Percentiles rank a stretch among this genome's conserved stretches.
Evolutionary conservation across 2,888 invertebrate species (phyloP).

Genomic region (Drosophila mayaguana): DNA sequence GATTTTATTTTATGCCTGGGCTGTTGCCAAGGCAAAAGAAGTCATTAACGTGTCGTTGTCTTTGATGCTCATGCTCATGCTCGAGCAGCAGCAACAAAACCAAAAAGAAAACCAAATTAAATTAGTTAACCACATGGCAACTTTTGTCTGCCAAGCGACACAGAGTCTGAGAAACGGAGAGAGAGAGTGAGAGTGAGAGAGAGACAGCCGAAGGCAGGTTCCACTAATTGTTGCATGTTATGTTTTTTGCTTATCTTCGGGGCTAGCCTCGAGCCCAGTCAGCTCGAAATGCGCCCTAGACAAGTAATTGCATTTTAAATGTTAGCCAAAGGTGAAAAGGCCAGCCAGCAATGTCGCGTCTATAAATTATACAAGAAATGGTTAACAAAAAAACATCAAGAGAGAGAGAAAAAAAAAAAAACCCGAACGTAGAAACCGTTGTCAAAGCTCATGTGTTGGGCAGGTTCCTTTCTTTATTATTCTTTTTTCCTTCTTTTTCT

Average conservation of each 20-base stretch:
- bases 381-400: conserved; percentile 28
- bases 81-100: conserved; percentile 19
- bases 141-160: conserved; percentile 64
- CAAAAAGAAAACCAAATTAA: conserved; percentile 74
- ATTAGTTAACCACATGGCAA: conserved; percentile 83
- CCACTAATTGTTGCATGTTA: conserved; percentile 80
- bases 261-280: conserved; percentile 46
- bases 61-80: conserved; percentile 66
- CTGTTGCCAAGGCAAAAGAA: conserved; percentile 73
- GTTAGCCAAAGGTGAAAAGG: conserved; percentile 64
- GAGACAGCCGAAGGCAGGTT: conserved; percentile 32
- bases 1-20: conserved; percentile 71
- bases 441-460: conserved; percentile 66
- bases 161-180: conserved; percentile 3
- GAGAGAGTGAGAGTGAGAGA: not conserved
- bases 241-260: conserved; percentile 76
- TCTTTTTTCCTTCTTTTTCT: conserved; percentile 36
- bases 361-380: conserved; percentile 76
- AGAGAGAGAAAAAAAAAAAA: not conserved
- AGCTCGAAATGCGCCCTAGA: conserved; percentile 62
- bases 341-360: conserved; percentile 66
- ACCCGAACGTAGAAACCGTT: conserved; percentile 3
- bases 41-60: conserved; percentile 80
- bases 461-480: conserved; percentile 21
- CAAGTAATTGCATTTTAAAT: conserved; percentile 83